A percentile compares a stretch with the other conserved stretches of the same genome.
phyloP scores from a whole-genome alignment of 23 tunicate species.

The Diplosoma virens region DNA sequence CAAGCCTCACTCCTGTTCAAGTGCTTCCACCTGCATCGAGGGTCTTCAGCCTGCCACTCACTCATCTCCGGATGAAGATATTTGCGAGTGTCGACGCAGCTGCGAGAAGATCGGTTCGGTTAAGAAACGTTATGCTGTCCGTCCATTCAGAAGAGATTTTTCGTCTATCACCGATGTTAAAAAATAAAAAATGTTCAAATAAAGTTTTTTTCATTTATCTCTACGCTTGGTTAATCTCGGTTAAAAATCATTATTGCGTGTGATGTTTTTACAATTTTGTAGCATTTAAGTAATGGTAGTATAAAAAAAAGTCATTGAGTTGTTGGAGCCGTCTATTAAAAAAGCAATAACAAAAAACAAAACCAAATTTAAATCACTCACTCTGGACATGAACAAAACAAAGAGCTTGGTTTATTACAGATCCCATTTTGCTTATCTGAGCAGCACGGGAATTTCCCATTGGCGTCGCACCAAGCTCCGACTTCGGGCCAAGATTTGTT shows the following conservation, averaged over 20 bases:
- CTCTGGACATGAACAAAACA: background rate
- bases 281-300: no score
- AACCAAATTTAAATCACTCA: background rate
- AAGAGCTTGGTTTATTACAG: background rate
- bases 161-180: no score
- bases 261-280: no score
- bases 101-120: background rate
- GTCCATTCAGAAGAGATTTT: no score
- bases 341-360: background rate
- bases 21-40: conserved; percentile 35
- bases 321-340: background rate
- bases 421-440: background rate
- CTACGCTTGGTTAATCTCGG: no score
- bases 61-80: conserved; percentile 39
- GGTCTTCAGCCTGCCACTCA: conserved; percentile 39
- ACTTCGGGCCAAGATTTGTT: background rate
- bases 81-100: conserved; percentile 50
- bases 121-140: background rate
- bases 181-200: no score
- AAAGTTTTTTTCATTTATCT: no score
- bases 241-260: no score
- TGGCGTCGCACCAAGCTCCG: background rate
- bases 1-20: conserved; percentile 52
- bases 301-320: background rate
- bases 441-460: background rate